Base-by-base conservation (phyloP, 2,888 invertebrate species). In the Coenonympha glycerion region DNA sequence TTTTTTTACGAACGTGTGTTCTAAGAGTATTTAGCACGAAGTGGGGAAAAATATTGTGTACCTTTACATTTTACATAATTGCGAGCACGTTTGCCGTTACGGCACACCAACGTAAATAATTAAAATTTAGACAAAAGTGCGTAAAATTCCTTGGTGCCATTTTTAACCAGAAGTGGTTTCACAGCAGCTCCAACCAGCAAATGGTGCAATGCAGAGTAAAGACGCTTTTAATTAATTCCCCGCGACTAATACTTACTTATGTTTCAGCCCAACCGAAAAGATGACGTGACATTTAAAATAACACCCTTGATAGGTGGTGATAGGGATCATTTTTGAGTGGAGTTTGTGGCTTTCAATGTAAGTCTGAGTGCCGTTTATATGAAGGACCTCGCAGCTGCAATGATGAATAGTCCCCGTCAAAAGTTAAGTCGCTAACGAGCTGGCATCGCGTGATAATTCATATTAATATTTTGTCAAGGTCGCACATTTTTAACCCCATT, bases 201-300 rank as follows among this genome's bases (percentile, higher is more conserved):
- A 45, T 45, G 45, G 45, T 45, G 45, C 45, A 45, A 45, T 45
- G 45, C 45, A 34, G 45, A 24, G 22, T 45, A 45, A 34, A 45
- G 45, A 45, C 45, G 45, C 24, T n/a, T 45, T 34, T 45, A 45
- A 45, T 45, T 45, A 45, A 45, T 45, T 45, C 33, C 45, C 22
- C 34, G 45, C 45, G 34, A 45, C 45, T 34, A 45, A 34, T 34
- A 34, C 45, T 44, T 44, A 44, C 26, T 41, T 41, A 16, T 44
- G 45, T 45, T 45, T 34, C 45, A 45, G 34, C 24, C 22, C 34
- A 33, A 45, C 34, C 33, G 22, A 33, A 34, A 21, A 6, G 24
- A 2, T 18, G 34, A 3, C 16, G 6, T 2, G 5, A 16, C 24
- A 9, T n/a, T 34, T 24, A 3, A 45, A 24, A 45, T 22, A 3